These are phyloP conservation scores for Peromyscus polionotus DNA, from an alignment of 2,113 vertebrate genomes.

Conservation along the genomic window DNA sequence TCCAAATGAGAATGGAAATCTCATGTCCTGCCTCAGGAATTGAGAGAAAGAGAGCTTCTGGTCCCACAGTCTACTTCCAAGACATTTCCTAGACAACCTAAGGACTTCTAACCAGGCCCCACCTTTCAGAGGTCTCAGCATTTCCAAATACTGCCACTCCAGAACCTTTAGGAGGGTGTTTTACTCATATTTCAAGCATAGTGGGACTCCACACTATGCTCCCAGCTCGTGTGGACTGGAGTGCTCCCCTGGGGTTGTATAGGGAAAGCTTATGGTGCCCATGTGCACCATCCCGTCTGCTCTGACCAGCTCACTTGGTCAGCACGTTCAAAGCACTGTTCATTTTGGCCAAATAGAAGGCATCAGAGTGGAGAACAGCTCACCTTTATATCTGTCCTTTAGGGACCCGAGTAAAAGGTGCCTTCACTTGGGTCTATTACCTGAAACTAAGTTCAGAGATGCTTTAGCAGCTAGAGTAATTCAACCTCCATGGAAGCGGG, in stretches of 20 bases:
- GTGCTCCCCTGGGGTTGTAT: background rate
- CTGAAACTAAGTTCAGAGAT: background rate
- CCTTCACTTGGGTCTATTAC: background rate
- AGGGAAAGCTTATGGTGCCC: no score
- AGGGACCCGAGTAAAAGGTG: background rate
- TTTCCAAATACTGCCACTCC: background rate
- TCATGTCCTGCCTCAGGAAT: background rate
- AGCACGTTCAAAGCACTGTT: fast-evolving
- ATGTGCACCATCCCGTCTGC: fast-evolving
- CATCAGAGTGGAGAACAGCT: background rate
- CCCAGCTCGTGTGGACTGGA: background rate
- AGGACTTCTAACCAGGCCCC: background rate
- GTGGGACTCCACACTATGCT: background rate
- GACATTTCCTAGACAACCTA: background rate
- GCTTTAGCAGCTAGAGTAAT: background rate
- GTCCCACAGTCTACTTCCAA: background rate
- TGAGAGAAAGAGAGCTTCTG: background rate
- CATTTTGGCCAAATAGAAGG: background rate
- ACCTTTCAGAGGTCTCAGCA: background rate
- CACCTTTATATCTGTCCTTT: background rate
- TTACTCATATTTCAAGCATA: background rate
- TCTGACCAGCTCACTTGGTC: fast-evolving
- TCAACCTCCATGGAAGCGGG: background rate
- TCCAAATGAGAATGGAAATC: background rate
- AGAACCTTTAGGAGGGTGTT: background rate